Evolutionary conservation across 2,888 invertebrate genomes (phyloP).

Genomic region (Lasioglossum zephyrum): DNA sequence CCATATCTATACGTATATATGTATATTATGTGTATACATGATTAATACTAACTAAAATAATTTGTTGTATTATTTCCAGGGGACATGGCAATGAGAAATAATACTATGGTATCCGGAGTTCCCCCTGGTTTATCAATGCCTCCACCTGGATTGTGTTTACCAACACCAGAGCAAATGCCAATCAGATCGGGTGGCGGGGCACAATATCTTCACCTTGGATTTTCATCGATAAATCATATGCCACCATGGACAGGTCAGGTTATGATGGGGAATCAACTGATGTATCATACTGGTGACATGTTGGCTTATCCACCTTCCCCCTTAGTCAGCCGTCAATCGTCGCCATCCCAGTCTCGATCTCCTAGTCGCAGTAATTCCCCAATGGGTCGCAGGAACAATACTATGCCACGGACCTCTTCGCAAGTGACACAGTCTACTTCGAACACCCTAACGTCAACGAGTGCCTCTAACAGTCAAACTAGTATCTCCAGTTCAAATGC

Average conservation of each 20-base stretch:
- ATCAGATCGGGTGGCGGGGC: conserved; percentile 75
- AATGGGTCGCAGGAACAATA: conserved; percentile 79
- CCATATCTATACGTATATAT: neutral
- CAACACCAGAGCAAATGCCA: conserved; percentile 80
- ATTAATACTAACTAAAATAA: conserved; percentile 16
- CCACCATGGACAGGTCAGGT: conserved; percentile 81
- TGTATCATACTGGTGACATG: conserved; percentile 81
- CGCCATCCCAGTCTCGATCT: conserved; percentile 90
- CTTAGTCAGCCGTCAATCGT: conserved; percentile 89
- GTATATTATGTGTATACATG: neutral
- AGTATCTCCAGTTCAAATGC: conserved; percentile 79
- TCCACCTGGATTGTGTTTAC: conserved; percentile 80
- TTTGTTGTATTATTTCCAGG: conserved; percentile 57
- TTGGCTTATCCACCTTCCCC: conserved; percentile 87
- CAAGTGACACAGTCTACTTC: conserved; percentile 77
- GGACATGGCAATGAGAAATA: conserved; percentile 80
- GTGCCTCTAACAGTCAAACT: conserved; percentile 79
- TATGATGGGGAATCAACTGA: conserved; percentile 81
- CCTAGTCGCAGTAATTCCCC: conserved; percentile 83
- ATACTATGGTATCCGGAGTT: conserved; percentile 78
- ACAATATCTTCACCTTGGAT: conserved; percentile 81
- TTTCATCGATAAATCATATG: conserved; percentile 81
- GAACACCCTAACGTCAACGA: conserved; percentile 76
- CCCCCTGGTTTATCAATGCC: conserved; percentile 81
- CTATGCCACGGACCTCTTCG: conserved; percentile 84